Percentiles rank a stretch among this genome's conserved stretches.
Evolutionary conservation across 2,888 invertebrate species (phyloP).

Genomic region (Drosophila pseudotakahashii): DNA sequence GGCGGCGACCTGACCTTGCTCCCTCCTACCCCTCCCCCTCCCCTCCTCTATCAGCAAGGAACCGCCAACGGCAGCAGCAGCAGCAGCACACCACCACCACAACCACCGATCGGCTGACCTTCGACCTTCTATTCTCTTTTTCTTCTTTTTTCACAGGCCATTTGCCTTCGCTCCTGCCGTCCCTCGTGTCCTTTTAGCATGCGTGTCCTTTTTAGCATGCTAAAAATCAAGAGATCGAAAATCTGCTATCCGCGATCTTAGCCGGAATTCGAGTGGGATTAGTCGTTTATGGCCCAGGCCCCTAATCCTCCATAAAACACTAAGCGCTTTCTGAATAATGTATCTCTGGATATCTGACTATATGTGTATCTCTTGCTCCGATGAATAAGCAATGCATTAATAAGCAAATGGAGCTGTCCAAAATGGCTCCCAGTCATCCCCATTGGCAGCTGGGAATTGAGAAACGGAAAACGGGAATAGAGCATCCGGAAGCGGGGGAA

Average conservation of each 20-base stretch:
- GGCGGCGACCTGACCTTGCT: constrained; percentile 9
- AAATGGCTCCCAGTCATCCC: constrained; percentile 32
- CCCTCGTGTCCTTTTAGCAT: constrained; percentile 25
- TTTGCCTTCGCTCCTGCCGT: constrained; percentile 38
- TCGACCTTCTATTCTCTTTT: constrained; percentile 58
- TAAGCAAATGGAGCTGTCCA: constrained; percentile 13
- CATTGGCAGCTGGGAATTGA: constrained; percentile 15
- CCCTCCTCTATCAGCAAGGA: background rate
- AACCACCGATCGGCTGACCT: constrained; percentile 60
- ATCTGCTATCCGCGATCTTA: constrained; percentile 51
- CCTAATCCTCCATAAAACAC: constrained; percentile 64
- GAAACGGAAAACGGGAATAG: constrained; percentile 30
- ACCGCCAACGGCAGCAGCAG: constrained; percentile 26
- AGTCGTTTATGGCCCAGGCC: constrained; percentile 50
- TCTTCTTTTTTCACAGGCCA: constrained; percentile 64
- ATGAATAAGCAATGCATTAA: constrained; percentile 41
- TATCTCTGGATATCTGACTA: constrained; percentile 6
- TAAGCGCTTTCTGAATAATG: constrained; percentile 71
- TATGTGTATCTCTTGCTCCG: background rate
- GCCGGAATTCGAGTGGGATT: constrained; percentile 67
- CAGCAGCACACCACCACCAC: background rate
- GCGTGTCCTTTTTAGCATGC: constrained; percentile 58
- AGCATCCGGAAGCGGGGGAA: constrained; percentile 4
- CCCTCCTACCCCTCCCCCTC: background rate
- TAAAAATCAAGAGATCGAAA: constrained; percentile 50